These are phyloP conservation scores for Phrixothrix hirtus DNA, from an alignment of 2,888 invertebrate species.

Conservation along the genomic window DNA sequence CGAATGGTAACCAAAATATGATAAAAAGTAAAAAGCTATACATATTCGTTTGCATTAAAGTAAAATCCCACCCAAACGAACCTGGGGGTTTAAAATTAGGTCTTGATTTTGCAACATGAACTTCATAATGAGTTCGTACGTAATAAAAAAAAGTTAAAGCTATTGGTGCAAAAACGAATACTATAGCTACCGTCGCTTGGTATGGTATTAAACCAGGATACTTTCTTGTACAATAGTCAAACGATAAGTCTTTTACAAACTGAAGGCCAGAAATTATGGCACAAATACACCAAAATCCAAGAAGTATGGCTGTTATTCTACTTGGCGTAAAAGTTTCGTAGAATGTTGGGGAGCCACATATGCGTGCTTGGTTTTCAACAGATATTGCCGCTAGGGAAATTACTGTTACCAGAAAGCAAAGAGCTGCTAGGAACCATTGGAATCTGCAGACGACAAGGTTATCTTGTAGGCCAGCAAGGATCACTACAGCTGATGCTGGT, in stretches of 20 bases:
- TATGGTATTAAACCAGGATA: constrained; percentile 62
- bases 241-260: constrained; percentile 64
- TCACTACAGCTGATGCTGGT: constrained; percentile 69
- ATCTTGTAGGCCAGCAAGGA: constrained; percentile 67
- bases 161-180: constrained; percentile 65
- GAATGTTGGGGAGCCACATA: constrained; percentile 62
- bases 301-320: constrained; percentile 60
- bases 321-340: constrained; percentile 58
- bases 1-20: constrained; percentile 71
- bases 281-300: constrained; percentile 63
- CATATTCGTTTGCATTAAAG: constrained; percentile 66
- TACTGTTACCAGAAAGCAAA: constrained; percentile 69
- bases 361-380: constrained; percentile 67
- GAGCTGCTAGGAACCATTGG: constrained; percentile 69
- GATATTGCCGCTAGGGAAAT: constrained; percentile 67
- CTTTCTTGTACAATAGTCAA: constrained; percentile 68
- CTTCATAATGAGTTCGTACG: constrained; percentile 57
- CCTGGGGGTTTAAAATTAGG: constrained; percentile 67
- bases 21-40: constrained; percentile 67
- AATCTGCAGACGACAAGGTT: constrained; percentile 64
- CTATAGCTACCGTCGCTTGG: constrained; percentile 60
- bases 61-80: constrained; percentile 66
- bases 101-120: constrained; percentile 59
- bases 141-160: constrained; percentile 62
- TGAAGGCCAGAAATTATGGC: constrained; percentile 64